Percentiles rank a stretch among this genome's conserved stretches.
Evolutionary conservation across 2,888 invertebrate genomes (phyloP).

Genomic region (Tanytarsus gracilentus): DNA sequence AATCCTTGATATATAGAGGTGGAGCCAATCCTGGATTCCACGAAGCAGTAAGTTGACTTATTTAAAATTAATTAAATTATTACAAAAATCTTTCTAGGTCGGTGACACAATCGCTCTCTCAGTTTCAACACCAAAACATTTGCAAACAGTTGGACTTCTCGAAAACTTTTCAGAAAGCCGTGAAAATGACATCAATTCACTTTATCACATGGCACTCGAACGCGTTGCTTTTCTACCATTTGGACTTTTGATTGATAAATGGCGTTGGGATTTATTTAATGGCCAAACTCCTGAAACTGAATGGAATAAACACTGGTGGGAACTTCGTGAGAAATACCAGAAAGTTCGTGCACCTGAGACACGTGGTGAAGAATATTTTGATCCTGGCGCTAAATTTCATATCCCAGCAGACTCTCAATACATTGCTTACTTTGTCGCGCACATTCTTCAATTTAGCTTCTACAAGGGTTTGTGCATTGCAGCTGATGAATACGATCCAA

Average conservation of each 20-base stretch:
- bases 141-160: conserved; percentile 30
- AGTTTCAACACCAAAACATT: conserved; percentile 40
- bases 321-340: conserved; percentile 41
- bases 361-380: conserved; percentile 42
- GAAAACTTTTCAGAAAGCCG: conserved; percentile 31
- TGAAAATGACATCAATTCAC: conserved; percentile 42
- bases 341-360: conserved; percentile 42
- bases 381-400: conserved; percentile 45
- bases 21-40: conserved; percentile 45
- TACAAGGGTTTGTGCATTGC: conserved; percentile 56
- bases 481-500: conserved; percentile 53
- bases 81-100: not conserved
- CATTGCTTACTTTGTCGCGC: conserved; percentile 50
- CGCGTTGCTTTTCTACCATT: conserved; percentile 51
- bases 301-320: conserved; percentile 45
- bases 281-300: conserved; percentile 41
- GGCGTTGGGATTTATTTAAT: conserved; percentile 50
- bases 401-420: conserved; percentile 44
- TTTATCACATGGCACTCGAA: conserved; percentile 45
- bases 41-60: conserved; percentile 12
- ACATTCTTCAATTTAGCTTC: conserved; percentile 71
- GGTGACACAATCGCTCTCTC: conserved; percentile 43
- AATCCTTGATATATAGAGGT: conserved; percentile 43
- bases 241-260: conserved; percentile 49
- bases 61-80: conserved; percentile 37